Conservation (phyloP, 2,888 invertebrate species). For the Rhagonycha fulva region DNA sequence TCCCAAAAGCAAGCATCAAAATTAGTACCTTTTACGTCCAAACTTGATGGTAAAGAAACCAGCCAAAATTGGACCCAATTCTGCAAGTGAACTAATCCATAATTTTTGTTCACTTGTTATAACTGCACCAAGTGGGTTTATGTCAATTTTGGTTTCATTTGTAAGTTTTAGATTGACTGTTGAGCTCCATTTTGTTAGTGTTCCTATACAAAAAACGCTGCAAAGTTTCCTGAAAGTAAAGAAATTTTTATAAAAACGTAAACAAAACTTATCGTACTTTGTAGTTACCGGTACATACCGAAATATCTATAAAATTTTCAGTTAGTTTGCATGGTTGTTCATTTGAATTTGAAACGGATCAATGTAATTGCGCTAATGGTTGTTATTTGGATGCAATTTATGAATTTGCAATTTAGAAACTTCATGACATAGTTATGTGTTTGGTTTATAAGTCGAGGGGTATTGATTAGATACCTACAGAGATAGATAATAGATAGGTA, state of each 20-base stretch:
- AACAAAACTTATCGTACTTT: background rate
- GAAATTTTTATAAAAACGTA: background rate
- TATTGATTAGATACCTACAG: too few species aligned
- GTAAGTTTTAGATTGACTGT: conserved; percentile 40
- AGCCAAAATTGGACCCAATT: conserved; percentile 65
- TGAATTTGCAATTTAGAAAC: too few species aligned
- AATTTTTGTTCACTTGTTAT: conserved; percentile 52
- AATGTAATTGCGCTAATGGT: too few species aligned
- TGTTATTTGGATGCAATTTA: too few species aligned
- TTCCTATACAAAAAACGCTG: conserved; percentile 52
- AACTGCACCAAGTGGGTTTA: conserved; percentile 45
- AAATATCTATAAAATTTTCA: background rate
- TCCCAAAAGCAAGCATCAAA: conserved; percentile 2
- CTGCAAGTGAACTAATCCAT: conserved; percentile 59
- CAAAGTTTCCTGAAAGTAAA: conserved; percentile 52
- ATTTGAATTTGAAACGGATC: too few species aligned
- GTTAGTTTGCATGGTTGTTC: too few species aligned
- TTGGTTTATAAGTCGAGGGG: too few species aligned
- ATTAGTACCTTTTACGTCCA: conserved; percentile 69
- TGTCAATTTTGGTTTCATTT: conserved; percentile 38
- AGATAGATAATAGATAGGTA: too few species aligned
- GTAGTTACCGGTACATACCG: background rate
- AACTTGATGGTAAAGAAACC: conserved; percentile 66
- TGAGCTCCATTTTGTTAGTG: conserved; percentile 54
- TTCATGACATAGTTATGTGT: too few species aligned